Base-by-base conservation (phyloP, 1,140 invertebrate genomes). In the Drosophila nasuta region DNA sequence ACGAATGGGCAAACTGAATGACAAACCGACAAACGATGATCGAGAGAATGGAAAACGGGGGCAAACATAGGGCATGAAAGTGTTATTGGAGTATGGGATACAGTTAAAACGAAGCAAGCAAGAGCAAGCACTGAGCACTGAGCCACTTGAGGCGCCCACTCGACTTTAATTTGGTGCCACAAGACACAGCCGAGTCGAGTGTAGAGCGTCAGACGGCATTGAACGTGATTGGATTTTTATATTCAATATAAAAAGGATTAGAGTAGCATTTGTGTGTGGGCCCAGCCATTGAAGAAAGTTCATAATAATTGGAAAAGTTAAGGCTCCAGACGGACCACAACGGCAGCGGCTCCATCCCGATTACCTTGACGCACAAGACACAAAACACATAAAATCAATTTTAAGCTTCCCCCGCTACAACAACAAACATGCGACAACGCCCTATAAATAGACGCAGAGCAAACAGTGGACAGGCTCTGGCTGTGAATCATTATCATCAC, bases 211-310 rank as follows among this genome's bases (percentile, higher is more conserved):
- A 71, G 63, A 77, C 58, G 51, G 79, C 56, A 74, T 59, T 48
- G 69, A 54, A 77, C 75, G 75, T 89, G 85, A 89, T 89, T 89
- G 85, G 85, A 83, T 83, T 89, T 83, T 89, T 89, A 85, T 89
- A 89, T 89, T 89, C 85, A 89, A 89, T 89, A 89, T 90, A 89
- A 85, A 89, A 89, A 89, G 85, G 85, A 85, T 89, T 89, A 89
- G 83, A 88, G 20, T 77, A 77, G 74, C 70, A 56, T 71, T 58
- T 70, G 45, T 52, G 67, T 83, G 82, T 30, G n/a, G 41, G 41
- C 65, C 71, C 77, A 52, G 30, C 54, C 74, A 74, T 71, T 77
- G 75, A 73, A 75, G 75, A 73, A 75, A 85, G 75, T 85, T 85
- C 81, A 89, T 89, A 81, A 89, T 89, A 88, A 89, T 89, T 89